A percentile compares a stretch with the other conserved stretches of the same genome.
Conservation (phyloP, 2,888 invertebrate genomes). For the Leptogaster cylindrica region DNA sequence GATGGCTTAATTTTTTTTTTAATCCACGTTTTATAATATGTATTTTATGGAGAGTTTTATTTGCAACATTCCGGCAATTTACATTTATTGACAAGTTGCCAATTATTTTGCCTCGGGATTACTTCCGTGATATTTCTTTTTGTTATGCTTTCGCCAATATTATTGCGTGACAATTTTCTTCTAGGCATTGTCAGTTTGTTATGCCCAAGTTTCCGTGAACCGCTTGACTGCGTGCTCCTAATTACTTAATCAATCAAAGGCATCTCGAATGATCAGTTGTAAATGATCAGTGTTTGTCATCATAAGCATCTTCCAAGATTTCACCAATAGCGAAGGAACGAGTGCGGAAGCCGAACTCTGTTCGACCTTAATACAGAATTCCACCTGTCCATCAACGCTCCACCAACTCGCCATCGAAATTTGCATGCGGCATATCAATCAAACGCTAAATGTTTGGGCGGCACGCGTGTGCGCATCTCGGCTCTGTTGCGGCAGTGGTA, state of each 20-base stretch:
- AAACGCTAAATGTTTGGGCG: conserved; percentile 4
- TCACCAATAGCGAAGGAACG: not conserved
- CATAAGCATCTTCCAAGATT: not conserved
- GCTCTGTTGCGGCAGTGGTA: no score
- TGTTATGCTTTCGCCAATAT: no score
- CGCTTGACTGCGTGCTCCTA: conserved; percentile 13
- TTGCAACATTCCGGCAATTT: not conserved
- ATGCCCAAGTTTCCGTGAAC: not conserved
- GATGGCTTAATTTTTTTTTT: not conserved
- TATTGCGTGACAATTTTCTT: no score
- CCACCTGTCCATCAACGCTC: not conserved
- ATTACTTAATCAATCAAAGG: conserved; percentile 25
- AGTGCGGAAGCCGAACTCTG: not conserved
- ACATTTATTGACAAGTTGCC: not conserved
- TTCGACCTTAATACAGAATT: not conserved
- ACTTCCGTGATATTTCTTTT: not conserved
- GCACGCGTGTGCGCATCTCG: conserved; percentile 2
- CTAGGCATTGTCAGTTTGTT: not conserved
- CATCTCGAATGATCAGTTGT: conserved; percentile 1
- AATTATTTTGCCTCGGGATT: not conserved
- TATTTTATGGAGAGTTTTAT: not conserved
- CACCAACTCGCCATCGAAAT: conserved; percentile 4
- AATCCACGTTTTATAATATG: not conserved
- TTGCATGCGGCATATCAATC: conserved; percentile 20
- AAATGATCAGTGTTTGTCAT: conserved; percentile 9